Conservation (phyloP, 1,140 invertebrate genomes). For the Micrasema minimum region DNA sequence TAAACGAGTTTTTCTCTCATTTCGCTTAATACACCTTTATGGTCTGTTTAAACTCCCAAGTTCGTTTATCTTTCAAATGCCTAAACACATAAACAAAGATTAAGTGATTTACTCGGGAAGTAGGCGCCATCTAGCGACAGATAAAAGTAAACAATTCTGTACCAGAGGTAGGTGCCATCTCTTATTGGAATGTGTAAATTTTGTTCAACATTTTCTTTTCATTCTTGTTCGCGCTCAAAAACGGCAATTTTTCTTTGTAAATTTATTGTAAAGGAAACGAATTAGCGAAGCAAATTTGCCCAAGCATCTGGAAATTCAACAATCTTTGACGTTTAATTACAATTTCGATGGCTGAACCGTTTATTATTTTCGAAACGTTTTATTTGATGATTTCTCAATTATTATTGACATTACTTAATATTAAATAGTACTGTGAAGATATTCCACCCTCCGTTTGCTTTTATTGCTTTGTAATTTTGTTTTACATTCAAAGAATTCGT, state of each 20-base stretch:
- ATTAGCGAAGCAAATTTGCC: conserved; percentile 21
- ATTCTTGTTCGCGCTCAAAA: too few relatives aligned
- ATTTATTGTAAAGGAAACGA: conserved; percentile 24
- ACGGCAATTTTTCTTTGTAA: not conserved
- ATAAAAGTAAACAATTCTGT: too few relatives aligned
- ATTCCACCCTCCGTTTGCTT: too few relatives aligned
- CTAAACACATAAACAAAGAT: conserved; percentile 51
- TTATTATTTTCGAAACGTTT: too few relatives aligned
- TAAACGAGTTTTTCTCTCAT: conserved; percentile 33
- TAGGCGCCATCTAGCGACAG: conserved; percentile 34
- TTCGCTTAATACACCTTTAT: conserved; percentile 19
- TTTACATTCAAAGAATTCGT: too few relatives aligned
- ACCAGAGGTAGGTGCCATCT: too few relatives aligned
- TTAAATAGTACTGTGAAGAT: too few relatives aligned
- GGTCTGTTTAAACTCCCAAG: conserved; percentile 42
- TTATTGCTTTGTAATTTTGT: too few relatives aligned
- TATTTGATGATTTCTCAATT: too few relatives aligned
- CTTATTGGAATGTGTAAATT: too few relatives aligned
- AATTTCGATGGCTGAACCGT: conserved; percentile 12
- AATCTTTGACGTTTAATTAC: conserved; percentile 28
- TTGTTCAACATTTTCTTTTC: conserved; percentile 49
- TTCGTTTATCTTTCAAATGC: conserved; percentile 52
- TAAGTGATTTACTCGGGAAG: conserved; percentile 48
- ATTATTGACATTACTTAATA: too few relatives aligned
- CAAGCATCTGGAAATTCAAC: not conserved